Percentiles rank a stretch among this genome's conserved stretches.
Conservation (phyloP, 2,888 invertebrate genomes). For the Watsonalla cultraria region DNA sequence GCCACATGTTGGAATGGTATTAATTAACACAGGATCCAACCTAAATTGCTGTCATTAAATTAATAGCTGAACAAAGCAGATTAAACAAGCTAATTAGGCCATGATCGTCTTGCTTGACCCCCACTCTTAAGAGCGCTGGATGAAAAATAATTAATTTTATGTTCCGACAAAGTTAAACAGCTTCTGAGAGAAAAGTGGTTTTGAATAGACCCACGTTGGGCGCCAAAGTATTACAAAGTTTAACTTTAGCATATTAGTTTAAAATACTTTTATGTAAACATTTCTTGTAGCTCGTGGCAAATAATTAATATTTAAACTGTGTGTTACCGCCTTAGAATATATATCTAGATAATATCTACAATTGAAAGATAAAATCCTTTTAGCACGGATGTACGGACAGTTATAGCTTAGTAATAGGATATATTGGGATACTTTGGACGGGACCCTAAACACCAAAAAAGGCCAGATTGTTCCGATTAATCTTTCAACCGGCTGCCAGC, state of each 20-base stretch:
- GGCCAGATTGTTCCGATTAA: not conserved
- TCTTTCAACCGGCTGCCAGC: not conserved
- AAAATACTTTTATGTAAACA: too few relatives aligned
- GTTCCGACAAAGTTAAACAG: not conserved
- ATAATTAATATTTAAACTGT: too few relatives aligned
- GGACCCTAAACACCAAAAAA: too few relatives aligned
- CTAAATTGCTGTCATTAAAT: not conserved
- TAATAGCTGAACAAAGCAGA: not conserved
- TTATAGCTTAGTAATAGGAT: too few relatives aligned
- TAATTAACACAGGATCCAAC: not conserved
- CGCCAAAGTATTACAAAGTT: constrained; percentile 3
- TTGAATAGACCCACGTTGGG: constrained; percentile 8
- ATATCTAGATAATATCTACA: too few relatives aligned
- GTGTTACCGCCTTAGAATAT: too few relatives aligned
- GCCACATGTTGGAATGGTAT: not conserved
- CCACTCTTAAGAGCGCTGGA: not conserved
- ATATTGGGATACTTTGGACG: too few relatives aligned
- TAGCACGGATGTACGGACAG: too few relatives aligned
- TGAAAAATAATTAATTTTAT: not conserved
- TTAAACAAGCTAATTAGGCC: not conserved
- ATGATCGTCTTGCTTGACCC: not conserved
- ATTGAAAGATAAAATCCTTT: too few relatives aligned
- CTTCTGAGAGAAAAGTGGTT: not conserved
- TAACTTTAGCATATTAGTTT: not conserved
- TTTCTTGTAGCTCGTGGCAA: too few relatives aligned